Conservation (phyloP, 2,888 invertebrate species). For the Drosophila conformis region DNA sequence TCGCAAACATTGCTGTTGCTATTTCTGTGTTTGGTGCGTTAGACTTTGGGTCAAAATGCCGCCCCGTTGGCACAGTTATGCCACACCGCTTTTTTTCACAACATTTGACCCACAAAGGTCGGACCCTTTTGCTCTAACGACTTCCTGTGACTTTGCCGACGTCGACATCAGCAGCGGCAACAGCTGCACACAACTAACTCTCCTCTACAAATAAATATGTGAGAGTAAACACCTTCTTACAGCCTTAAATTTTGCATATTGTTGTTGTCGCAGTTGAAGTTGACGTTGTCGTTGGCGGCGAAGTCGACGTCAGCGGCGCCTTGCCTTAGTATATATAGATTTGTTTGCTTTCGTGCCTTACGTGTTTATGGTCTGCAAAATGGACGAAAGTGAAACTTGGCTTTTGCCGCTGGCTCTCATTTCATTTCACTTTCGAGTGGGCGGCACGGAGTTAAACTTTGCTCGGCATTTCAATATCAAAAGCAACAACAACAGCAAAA, state of each 20-base stretch:
- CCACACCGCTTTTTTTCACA: conserved; percentile 25
- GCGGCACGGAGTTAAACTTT: conserved; percentile 54
- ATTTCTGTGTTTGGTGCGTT: conserved; percentile 45
- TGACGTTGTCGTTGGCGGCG: not conserved
- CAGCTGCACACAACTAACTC: conserved; percentile 27
- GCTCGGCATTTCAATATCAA: conserved; percentile 77
- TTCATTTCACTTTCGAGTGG: conserved; percentile 38
- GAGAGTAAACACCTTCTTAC: conserved; percentile 22
- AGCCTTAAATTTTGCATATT: conserved; percentile 42
- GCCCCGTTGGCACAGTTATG: conserved; percentile 62
- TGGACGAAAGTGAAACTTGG: conserved; percentile 68
- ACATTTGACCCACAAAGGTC: conserved; percentile 76
- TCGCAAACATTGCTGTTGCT: conserved; percentile 31
- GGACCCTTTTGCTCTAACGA: conserved; percentile 59
- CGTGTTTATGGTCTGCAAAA: conserved; percentile 76
- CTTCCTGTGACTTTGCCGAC: conserved; percentile 61
- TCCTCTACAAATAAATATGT: conserved; percentile 20
- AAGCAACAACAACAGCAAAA: conserved; percentile 18
- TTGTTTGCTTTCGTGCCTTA: conserved; percentile 68
- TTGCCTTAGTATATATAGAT: conserved; percentile 41
- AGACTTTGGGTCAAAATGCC: conserved; percentile 63
- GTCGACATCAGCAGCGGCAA: conserved; percentile 13
- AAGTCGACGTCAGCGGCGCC: not conserved
- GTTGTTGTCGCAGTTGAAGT: conserved; percentile 3
- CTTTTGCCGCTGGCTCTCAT: conserved; percentile 34